A percentile compares a stretch with the other conserved stretches of the same genome.
phyloP scores from a whole-genome alignment of 2,888 invertebrate genomes.

The Melipona beecheii region DNA sequence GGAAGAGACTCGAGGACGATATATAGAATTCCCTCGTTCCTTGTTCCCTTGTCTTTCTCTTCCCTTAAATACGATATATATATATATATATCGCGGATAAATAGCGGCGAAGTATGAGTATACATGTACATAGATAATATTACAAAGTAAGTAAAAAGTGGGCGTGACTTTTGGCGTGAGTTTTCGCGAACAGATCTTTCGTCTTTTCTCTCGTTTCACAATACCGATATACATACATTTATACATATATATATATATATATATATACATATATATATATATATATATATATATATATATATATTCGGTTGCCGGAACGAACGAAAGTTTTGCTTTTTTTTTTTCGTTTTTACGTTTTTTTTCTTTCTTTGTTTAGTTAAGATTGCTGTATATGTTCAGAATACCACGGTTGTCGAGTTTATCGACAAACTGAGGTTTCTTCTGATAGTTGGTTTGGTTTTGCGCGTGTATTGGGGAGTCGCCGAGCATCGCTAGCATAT shows the following conservation, averaged over 20 bases:
- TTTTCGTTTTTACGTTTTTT: not conserved
- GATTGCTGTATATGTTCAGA: conserved; percentile 67
- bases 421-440: conserved; percentile 60
- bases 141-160: conserved; percentile 67
- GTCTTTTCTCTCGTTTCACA: conserved; percentile 5
- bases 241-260: not conserved
- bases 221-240: conserved; percentile 5
- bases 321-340: conserved; percentile 38
- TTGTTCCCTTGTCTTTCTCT: not conserved
- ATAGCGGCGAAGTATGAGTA: conserved; percentile 49
- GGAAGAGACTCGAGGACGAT: conserved; percentile 4
- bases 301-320: conserved; percentile 39
- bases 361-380: conserved; percentile 46
- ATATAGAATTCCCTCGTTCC: not conserved
- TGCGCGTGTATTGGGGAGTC: conserved; percentile 79
- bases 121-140: conserved; percentile 31
- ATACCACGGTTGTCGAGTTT: conserved; percentile 59
- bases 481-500: conserved; percentile 82
- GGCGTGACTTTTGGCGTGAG: conserved; percentile 47
- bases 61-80: conserved; percentile 36
- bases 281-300: not conserved
- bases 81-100: conserved; percentile 40
- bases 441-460: conserved; percentile 75
- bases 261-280: not conserved
- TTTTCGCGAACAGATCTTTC: conserved; percentile 39